These are phyloP conservation scores for Alviniconcha marisindica DNA, from an alignment of 1,140 invertebrate species.

Conservation along the genomic window DNA sequence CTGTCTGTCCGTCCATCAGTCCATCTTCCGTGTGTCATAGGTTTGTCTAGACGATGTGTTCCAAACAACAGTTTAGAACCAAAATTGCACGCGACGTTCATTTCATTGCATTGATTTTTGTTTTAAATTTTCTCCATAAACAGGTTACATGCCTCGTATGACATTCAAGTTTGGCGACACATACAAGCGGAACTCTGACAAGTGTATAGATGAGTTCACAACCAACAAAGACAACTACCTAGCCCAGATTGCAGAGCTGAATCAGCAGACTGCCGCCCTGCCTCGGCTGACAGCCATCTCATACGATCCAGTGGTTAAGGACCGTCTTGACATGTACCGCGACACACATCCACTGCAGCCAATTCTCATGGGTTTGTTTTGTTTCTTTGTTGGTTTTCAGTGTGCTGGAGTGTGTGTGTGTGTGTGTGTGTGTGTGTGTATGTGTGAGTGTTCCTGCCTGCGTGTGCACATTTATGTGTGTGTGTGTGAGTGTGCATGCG, in stretches of 20 bases:
- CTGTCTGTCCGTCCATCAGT: too few relatives aligned
- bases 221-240: slow-evolving; percentile 64
- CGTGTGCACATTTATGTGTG: background rate
- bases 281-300: slow-evolving; percentile 68
- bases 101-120: too few relatives aligned
- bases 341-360: slow-evolving; percentile 68
- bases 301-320: slow-evolving; percentile 69
- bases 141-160: slow-evolving; percentile 74
- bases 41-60: too few relatives aligned
- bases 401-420: background rate
- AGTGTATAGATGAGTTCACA: slow-evolving; percentile 71
- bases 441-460: background rate
- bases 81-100: too few relatives aligned
- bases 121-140: background rate
- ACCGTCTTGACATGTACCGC: slow-evolving; percentile 68
- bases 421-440: background rate
- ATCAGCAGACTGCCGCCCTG: slow-evolving; percentile 58
- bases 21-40: too few relatives aligned
- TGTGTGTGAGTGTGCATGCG: background rate
- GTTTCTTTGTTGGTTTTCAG: background rate
- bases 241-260: slow-evolving; percentile 61
- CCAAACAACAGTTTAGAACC: too few relatives aligned
- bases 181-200: slow-evolving; percentile 74
- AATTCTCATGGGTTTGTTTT: slow-evolving; percentile 64
- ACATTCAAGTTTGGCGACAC: slow-evolving; percentile 74